These are phyloP conservation scores for Cetonia aurata DNA, from an alignment of 2,888 invertebrate species.

Conservation along the genomic window DNA sequence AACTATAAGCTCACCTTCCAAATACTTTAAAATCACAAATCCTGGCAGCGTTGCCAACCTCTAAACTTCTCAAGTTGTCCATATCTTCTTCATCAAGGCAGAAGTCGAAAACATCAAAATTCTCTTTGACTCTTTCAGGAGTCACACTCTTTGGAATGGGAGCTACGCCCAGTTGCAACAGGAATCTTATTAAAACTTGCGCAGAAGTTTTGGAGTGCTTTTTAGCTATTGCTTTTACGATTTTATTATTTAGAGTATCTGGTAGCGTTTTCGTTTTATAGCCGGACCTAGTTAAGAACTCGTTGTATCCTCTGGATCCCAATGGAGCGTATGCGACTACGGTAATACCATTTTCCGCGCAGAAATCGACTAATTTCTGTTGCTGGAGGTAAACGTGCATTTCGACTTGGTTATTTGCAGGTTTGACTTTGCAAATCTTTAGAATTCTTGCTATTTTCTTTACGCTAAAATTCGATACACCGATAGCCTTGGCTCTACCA, in stretches of 20 bases:
- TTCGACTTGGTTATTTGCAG: slow-evolving; percentile 79
- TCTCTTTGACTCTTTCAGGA: slow-evolving; percentile 78
- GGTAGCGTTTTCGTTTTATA: too few species aligned
- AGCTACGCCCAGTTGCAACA: slow-evolving; percentile 78
- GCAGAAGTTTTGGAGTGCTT: slow-evolving; percentile 78
- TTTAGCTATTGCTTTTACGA: slow-evolving; percentile 56
- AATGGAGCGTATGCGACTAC: slow-evolving; percentile 85
- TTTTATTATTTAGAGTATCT: too few species aligned
- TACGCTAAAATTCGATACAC: slow-evolving; percentile 86
- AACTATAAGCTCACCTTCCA: slow-evolving; percentile 66
- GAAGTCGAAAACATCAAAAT: slow-evolving; percentile 83
- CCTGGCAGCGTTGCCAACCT: slow-evolving; percentile 74
- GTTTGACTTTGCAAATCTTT: slow-evolving; percentile 72
- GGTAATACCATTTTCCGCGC: slow-evolving; percentile 75
- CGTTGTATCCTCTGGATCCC: slow-evolving; percentile 78
- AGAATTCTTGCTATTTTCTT: slow-evolving; percentile 79
- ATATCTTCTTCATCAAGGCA: slow-evolving; percentile 74
- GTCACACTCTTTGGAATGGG: slow-evolving; percentile 90
- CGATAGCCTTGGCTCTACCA: slow-evolving; percentile 68
- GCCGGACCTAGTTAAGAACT: slow-evolving; percentile 56
- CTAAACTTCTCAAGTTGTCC: slow-evolving; percentile 71
- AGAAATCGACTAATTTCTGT: slow-evolving; percentile 72
- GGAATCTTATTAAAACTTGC: slow-evolving; percentile 79
- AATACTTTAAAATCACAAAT: slow-evolving; percentile 66
- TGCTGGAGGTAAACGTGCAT: slow-evolving; percentile 85